These are phyloP conservation scores for Bufo gargarizans DNA, from an alignment of 2,113 vertebrate genomes.

Conservation along the genomic window DNA sequence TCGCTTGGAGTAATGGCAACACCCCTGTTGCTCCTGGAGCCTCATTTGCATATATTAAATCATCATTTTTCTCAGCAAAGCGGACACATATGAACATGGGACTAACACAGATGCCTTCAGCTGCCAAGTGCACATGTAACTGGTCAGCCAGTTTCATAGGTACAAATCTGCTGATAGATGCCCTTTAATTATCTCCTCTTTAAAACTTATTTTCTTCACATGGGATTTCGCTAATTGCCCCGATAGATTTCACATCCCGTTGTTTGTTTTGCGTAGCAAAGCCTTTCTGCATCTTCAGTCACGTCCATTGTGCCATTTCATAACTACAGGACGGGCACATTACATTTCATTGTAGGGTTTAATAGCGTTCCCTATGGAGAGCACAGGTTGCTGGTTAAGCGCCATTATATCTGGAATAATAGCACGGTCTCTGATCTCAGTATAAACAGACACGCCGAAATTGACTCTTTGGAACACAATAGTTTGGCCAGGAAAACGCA, in stretches of 20 bases:
- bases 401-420: slow-evolving; percentile 10
- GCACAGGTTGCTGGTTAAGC: neutral
- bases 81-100: too few relatives aligned
- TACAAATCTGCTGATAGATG: too few relatives aligned
- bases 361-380: slow-evolving; percentile 1
- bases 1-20: too few relatives aligned
- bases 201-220: neutral
- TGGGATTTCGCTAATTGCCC: neutral
- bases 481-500: slow-evolving; percentile 11
- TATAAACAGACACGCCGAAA: neutral
- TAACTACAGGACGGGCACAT: neutral
- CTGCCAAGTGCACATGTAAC: too few relatives aligned
- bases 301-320: neutral
- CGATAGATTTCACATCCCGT: neutral
- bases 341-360: neutral
- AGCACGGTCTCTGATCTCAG: neutral
- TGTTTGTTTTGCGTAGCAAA: neutral
- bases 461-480: slow-evolving; percentile 6
- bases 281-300: neutral
- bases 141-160: too few relatives aligned
- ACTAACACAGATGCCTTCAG: too few relatives aligned
- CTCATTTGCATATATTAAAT: too few relatives aligned
- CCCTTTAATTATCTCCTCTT: too few relatives aligned
- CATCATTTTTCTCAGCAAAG: too few relatives aligned
- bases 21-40: too few relatives aligned